Conservation (phyloP, 2,888 invertebrate species). For the Archips xylosteana region DNA sequence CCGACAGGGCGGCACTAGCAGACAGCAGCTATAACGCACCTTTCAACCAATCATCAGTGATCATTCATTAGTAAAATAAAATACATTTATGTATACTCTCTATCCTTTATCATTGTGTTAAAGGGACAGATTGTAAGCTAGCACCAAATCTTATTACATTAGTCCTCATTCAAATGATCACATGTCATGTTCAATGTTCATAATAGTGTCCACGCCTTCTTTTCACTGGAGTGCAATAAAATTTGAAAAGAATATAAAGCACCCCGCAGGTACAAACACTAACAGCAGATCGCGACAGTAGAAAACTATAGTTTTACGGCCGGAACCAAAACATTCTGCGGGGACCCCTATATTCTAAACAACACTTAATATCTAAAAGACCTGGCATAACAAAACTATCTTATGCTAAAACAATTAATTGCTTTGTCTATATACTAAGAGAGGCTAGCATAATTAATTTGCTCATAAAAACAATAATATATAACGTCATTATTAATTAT, state of each 20-base stretch:
- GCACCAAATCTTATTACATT: not conserved
- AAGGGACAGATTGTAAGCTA: not conserved
- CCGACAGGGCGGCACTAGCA: slow-evolving; percentile 1
- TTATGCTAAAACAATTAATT: slow-evolving; percentile 30
- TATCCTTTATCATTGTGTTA: not conserved
- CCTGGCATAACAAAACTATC: slow-evolving; percentile 32
- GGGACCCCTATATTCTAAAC: slow-evolving; percentile 22
- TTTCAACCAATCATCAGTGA: not conserved
- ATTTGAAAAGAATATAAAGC: slow-evolving; percentile 20
- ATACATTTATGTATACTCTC: not conserved
- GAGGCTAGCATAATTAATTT: slow-evolving; percentile 20
- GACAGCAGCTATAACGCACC: not conserved
- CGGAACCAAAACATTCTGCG: not conserved
- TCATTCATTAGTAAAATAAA: not conserved
- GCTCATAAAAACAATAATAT: slow-evolving; percentile 27
- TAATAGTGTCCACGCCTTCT: not conserved
- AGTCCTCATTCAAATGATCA: not conserved
- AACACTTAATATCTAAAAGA: slow-evolving; percentile 35
- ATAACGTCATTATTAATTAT: not conserved
- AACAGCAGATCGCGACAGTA: not conserved
- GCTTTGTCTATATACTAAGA: slow-evolving; percentile 22
- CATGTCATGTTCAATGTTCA: not conserved
- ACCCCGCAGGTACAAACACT: not conserved
- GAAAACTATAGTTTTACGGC: not conserved
- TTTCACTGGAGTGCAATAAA: slow-evolving; percentile 31